Evolutionary conservation across 2,797 vertebrate species (phyloP).

Genomic region (Sebastes steindachneri): DNA sequence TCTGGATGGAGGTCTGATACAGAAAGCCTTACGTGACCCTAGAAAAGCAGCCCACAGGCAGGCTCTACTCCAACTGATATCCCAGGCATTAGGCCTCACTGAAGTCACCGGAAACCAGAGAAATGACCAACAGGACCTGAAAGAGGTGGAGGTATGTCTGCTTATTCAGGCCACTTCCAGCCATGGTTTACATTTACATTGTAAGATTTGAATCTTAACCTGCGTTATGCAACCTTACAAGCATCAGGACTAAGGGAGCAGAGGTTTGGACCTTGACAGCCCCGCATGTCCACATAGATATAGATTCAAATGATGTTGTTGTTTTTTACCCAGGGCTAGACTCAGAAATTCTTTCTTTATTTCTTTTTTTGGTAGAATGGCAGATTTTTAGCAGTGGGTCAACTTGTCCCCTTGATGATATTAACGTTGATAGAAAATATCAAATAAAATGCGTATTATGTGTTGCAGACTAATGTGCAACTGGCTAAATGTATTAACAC

Average conservation of each 20-base stretch:
- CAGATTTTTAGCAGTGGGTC: too few species aligned
- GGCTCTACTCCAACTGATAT: constrained; percentile 76
- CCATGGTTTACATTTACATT: not conserved
- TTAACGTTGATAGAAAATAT: too few species aligned
- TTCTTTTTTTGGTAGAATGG: too few species aligned
- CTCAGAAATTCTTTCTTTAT: too few species aligned
- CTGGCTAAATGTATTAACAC: too few species aligned
- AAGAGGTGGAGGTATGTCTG: constrained; percentile 86
- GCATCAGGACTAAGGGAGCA: not conserved
- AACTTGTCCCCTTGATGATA: too few species aligned
- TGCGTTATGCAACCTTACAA: not conserved
- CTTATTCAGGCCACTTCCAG: not conserved
- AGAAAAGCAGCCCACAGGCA: constrained; percentile 57
- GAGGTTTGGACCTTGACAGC: not conserved
- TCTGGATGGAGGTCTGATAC: constrained; percentile 82
- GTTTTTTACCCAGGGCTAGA: too few species aligned
- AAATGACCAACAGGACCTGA: constrained; percentile 75
- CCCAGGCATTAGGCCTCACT: constrained; percentile 75
- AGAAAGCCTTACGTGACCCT: constrained; percentile 75
- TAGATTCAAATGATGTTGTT: too few species aligned
- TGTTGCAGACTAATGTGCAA: too few species aligned
- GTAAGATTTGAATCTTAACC: not conserved
- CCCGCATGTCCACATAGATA: not conserved
- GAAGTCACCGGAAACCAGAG: constrained; percentile 37
- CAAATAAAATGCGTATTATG: too few species aligned